Evolutionary conservation across 2,888 invertebrate species (phyloP), one percentile per base, ranked within the genome.

Genomic region (Caenorhabditis sp.): DNA sequence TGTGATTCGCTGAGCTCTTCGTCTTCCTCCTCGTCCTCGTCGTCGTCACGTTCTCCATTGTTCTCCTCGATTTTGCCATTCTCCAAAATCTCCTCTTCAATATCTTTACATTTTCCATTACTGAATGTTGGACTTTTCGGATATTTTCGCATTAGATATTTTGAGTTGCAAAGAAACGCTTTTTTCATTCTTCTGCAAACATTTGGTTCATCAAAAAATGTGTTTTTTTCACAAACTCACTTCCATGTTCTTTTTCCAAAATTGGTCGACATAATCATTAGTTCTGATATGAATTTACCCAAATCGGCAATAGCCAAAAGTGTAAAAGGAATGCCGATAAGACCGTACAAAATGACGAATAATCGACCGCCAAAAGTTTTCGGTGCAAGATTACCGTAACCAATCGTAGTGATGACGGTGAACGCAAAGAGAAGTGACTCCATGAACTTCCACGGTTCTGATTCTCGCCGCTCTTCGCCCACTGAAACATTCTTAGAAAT

Each of bases 331-430:
- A 86, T 85, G 8, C 86, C 79, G 19, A 86, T 67, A n/a, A 86
- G 65, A 6, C 85, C 86, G 70, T 86, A 86, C 27, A 80, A 55
- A 55, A 86, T 86, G 23, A 85, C 85, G 66, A 86, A 86, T 3
- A 86, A 57, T 14, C 84, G 78, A 1, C 86, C 86, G 19, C 71
- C 81, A 61, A 84, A 84, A 1, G 83, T 86, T 21, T 80, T 70
- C 12, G 86, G 86, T 23, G 85, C 85, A 4, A 86, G 83, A 60
- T 86, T 86, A 31, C 86, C 86, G 61, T 86, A 85, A 8, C 86
- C 86, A 37, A 86, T 86, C 0, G 86, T 86, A 21, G 85, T 86
- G n/a, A 86, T 86, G 2, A 86, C 81, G 6, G 86, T 86, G 61
- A 86, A 86, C 1, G 83, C 79, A 37, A 86, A 86, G 1, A 86